These are phyloP conservation scores for Dynastes hyllus DNA, from an alignment of 2,888 invertebrate genomes.

Conservation along the genomic window DNA sequence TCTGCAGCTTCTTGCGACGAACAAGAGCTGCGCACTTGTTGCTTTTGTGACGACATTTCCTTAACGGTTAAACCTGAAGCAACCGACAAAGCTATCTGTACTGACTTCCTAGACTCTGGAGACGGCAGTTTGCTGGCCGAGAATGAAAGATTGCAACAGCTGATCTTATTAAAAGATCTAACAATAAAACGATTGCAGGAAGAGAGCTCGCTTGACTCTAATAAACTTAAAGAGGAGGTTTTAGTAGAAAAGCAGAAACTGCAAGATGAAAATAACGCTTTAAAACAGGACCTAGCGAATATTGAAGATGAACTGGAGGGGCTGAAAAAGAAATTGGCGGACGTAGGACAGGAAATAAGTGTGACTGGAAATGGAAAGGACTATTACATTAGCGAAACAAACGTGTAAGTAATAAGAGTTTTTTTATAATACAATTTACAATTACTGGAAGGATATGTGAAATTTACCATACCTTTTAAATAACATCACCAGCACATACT, in stretches of 20 bases:
- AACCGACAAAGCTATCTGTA: not conserved
- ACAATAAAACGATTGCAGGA: conserved; percentile 18
- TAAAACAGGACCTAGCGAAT: conserved; percentile 4
- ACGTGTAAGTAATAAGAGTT: too few species aligned
- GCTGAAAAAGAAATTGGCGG: conserved; percentile 32
- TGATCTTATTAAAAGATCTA: not conserved
- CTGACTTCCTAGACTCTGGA: not conserved
- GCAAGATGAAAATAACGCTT: conserved; percentile 18
- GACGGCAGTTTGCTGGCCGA: conserved; percentile 21
- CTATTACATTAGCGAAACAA: conserved; percentile 2
- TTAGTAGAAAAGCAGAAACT: conserved; percentile 20
- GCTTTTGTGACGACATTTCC: not conserved
- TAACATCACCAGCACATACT: too few species aligned
- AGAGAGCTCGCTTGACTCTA: not conserved
- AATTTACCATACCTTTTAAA: too few species aligned
- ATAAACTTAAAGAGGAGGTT: conserved; percentile 16
- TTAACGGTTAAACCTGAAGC: not conserved
- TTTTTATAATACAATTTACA: too few species aligned
- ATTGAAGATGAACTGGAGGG: conserved; percentile 9
- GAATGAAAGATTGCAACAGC: conserved; percentile 19
- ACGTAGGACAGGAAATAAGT: not conserved
- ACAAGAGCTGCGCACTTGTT: not conserved
- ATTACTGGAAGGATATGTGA: too few species aligned
- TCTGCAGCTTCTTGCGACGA: too few species aligned
- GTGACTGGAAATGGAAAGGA: not conserved